Base-by-base conservation (phyloP, 2,888 invertebrate genomes). In the Pandemis corylana region DNA sequence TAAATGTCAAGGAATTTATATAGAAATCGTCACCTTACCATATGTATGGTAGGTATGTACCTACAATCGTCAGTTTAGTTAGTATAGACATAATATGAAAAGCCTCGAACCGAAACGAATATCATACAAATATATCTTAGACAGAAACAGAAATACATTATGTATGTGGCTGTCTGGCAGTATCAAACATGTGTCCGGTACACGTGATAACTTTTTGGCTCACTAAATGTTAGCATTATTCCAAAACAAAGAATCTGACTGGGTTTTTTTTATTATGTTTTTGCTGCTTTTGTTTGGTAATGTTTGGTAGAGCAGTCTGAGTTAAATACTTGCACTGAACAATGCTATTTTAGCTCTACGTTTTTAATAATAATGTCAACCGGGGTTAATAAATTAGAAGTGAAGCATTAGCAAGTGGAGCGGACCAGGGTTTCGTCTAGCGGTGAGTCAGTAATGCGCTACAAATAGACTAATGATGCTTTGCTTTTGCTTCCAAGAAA, bases 401-500 rank as follows among this genome's bases (percentile, higher is more conserved):
- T 69, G 73, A 70, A 70, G 61, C 75, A 62, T 75, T 66, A 42
- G 75, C 66, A 75, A 75, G 69, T 74, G 70, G 71, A 71, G 63
- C 71, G 69, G 28, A 44, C 61, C 72, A 51, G 62, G 66, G 70
- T 67, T 49, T 69, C 69, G 74, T 76, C 73, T 70, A 72, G 71
- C 69, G 67, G 66, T 76, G 77, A 78, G 75, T 78, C 78, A 71
- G 69, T 72, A 68, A 69, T 78, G 77, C 67, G 76, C 76, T 78
- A 75, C 77, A 80, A 82, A 81, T 80, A 82, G 72, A 79, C 76
- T 77, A 76, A 79, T 78, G 78, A 78, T 80, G 80, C 80, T 82
- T 79, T 72, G 76, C 78, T 81, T 82, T 79, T 72, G 76, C 78
- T 81, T 82, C 80, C 77, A 79, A 76, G 81, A 83, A 83, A 68